phyloP scores from a whole-genome alignment of 1,140 invertebrate species.

The Pectinophora gossypiella region DNA sequence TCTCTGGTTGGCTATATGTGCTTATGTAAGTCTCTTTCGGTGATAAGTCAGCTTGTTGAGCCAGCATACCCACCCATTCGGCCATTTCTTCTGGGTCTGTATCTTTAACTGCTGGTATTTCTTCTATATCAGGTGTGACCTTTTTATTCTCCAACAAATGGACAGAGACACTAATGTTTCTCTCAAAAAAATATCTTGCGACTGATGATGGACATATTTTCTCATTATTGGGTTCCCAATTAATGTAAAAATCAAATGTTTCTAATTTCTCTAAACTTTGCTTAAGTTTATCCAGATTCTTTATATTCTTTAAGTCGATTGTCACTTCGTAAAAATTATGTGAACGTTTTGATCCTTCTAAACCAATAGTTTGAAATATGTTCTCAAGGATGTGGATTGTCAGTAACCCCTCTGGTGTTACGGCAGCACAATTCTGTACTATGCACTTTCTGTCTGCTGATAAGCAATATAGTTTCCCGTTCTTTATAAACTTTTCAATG shows the following conservation, averaged over 20 bases:
- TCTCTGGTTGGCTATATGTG: constrained; percentile 44
- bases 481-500: constrained; percentile 54
- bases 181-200: constrained; percentile 56
- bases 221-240: constrained; percentile 48
- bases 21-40: constrained; percentile 46
- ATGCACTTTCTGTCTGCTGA: constrained; percentile 46
- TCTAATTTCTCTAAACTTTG: constrained; percentile 38
- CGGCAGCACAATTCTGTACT: constrained; percentile 43
- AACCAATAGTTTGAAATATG: constrained; percentile 50
- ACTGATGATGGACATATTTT: constrained; percentile 59
- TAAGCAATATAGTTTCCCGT: constrained; percentile 47
- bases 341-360: constrained; percentile 46
- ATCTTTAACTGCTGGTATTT: constrained; percentile 46
- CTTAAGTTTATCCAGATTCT: constrained; percentile 28
- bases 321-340: constrained; percentile 47
- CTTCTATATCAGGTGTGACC: constrained; percentile 33
- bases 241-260: constrained; percentile 44
- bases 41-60: constrained; percentile 32
- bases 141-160: constrained; percentile 24
- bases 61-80: constrained; percentile 62
- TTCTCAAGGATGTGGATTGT: constrained; percentile 44
- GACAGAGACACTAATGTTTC: constrained; percentile 29
- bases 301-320: constrained; percentile 42
- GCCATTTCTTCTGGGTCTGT: constrained; percentile 45
- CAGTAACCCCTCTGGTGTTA: constrained; percentile 53